A percentile compares a stretch with the other conserved stretches of the same genome.
Evolutionary conservation across 2,113 vertebrate genomes (phyloP).

Genomic region (Myiagra hebetior): DNA sequence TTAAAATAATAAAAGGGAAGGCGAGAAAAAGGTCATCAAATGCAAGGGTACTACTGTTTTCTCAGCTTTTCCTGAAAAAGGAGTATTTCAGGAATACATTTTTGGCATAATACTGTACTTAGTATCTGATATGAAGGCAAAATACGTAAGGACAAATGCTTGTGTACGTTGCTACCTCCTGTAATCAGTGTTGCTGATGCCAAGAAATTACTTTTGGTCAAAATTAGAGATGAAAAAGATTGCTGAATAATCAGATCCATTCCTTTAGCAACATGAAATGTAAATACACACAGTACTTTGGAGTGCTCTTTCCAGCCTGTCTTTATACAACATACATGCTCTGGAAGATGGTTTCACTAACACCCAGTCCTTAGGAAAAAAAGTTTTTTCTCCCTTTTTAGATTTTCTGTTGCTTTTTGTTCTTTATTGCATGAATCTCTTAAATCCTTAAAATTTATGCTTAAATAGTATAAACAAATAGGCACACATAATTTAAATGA

Average conservation of each 20-base stretch:
- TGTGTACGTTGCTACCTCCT: background rate
- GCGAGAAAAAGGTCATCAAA: background rate
- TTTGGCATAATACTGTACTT: background rate
- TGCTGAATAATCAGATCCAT: background rate
- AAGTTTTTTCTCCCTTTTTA: background rate
- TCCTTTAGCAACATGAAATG: background rate
- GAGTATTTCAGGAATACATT: background rate
- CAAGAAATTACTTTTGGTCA: background rate
- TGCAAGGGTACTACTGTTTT: background rate
- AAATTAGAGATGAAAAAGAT: background rate
- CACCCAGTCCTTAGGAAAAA: background rate
- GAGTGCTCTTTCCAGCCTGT: background rate
- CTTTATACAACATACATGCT: background rate
- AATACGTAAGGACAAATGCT: background rate
- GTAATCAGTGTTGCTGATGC: background rate
- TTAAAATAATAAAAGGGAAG: background rate
- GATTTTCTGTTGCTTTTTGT: background rate
- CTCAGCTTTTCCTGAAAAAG: background rate
- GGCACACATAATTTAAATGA: background rate
- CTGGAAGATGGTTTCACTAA: background rate
- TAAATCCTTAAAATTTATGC: background rate
- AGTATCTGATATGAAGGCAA: background rate
- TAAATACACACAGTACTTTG: background rate
- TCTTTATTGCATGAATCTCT: background rate
- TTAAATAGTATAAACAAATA: background rate